Percentiles rank a stretch among this genome's conserved stretches.
Evolutionary conservation across 2,113 vertebrate genomes (phyloP).

Genomic region (Chionodraco myersi): DNA sequence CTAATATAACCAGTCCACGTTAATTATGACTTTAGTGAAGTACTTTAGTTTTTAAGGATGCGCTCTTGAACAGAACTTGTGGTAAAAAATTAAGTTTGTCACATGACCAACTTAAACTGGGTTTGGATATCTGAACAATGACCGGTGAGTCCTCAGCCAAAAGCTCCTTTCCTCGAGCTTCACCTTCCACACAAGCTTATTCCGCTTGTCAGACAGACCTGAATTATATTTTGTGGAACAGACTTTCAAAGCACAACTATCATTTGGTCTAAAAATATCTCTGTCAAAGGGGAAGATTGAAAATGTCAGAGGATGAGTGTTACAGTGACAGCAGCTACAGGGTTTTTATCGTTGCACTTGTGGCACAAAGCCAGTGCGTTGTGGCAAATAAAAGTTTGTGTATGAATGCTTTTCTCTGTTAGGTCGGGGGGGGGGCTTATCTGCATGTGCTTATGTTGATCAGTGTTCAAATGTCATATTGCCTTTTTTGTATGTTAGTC

Average conservation of each 20-base stretch:
- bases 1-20: neutral
- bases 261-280: slow-evolving; percentile 69
- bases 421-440: neutral
- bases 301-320: slow-evolving; percentile 62
- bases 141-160: slow-evolving; percentile 45
- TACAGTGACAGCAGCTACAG: slow-evolving; percentile 60
- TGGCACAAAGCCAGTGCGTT: slow-evolving; percentile 44
- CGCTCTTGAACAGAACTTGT: neutral
- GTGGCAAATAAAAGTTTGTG: slow-evolving; percentile 26
- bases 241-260: slow-evolving; percentile 59
- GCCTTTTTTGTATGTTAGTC: slow-evolving; percentile 24
- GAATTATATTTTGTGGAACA: slow-evolving; percentile 57
- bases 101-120: slow-evolving; percentile 28
- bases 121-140: slow-evolving; percentile 48
- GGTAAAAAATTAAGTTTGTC: slow-evolving; percentile 17
- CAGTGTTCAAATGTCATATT: slow-evolving; percentile 1
- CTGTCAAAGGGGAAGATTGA: slow-evolving; percentile 69
- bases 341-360: slow-evolving; percentile 36
- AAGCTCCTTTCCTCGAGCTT: slow-evolving; percentile 54
- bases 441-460: slow-evolving; percentile 30
- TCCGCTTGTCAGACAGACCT: slow-evolving; percentile 68
- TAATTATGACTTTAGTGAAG: neutral
- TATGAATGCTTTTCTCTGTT: slow-evolving; percentile 22
- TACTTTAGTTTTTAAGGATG: neutral
- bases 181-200: slow-evolving; percentile 60